Evolutionary conservation across 2,888 invertebrate species (phyloP), one percentile per base, ranked within the genome.

Genomic region (Smittia sp.): DNA sequence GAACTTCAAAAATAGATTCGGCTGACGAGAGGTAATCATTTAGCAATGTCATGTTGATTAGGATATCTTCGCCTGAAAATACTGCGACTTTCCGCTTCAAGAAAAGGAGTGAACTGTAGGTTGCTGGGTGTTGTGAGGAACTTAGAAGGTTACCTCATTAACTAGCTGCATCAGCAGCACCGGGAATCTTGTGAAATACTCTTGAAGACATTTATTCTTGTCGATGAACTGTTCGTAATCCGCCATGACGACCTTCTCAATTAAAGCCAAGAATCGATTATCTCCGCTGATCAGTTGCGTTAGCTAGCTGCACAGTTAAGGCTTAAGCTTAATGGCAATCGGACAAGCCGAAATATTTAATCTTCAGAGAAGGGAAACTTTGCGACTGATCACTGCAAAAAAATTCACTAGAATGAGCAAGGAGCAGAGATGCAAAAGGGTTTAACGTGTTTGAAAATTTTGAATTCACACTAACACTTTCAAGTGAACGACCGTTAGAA

Each of bases 171-270:
- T 58, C 7, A 72, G 7, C 13, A 62, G 22, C 38, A 32, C 20
- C 15, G 72, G 62, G 54, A 72, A 72, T 6, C 52, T 24, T 15
- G 1, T 20, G 22, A 72, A 72, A 20, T 72, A 72, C 9, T 32
- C 22, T 62, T 22, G 13, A 4, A 72, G 58, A 9, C 20, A 7
- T 4, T 20, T 11, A 39, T 39, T 38, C 1, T 72, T 27, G 13
- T 32, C 58, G 22, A 72, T 72, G 4, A 39, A 20, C 4, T 38
- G 1, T 4, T 11, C 11, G 9, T 27, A 58, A 22, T 72, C 72
- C 58, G 54, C 58, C 18, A 54, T 72, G 32, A 32, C 9, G 9
- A 32, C 9, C 4, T 6, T 32, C 9, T n/a, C n/a, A n/a, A n/a
- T n/a, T n/a, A n/a, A n/a, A n/a, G n/a, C n/a, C n/a, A n/a, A n/a